phyloP scores from a whole-genome alignment of 2,113 vertebrate species.

The Callaeas wilsoni region DNA sequence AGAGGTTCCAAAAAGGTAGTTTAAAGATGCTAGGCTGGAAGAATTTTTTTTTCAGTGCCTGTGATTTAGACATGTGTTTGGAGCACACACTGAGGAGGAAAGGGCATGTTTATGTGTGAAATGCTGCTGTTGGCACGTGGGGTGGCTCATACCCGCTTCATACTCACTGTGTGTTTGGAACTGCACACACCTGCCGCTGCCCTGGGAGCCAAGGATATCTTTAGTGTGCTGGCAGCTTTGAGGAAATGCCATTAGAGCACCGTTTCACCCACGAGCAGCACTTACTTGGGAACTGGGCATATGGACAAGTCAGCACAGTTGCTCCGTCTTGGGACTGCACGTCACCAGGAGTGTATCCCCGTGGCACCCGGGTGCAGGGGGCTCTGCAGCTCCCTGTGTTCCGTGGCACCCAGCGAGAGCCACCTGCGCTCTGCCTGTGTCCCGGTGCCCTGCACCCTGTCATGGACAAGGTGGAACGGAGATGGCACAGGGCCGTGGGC shows the following conservation, averaged over 20 bases:
- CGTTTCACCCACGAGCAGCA: not conserved
- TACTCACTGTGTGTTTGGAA: not conserved
- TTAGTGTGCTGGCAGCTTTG: not conserved
- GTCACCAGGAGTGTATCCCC: not conserved
- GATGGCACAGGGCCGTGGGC: not conserved
- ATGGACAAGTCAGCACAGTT: not conserved
- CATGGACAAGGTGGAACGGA: rapidly evolving
- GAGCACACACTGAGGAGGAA: not conserved
- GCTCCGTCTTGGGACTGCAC: not conserved
- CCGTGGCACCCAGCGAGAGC: not conserved
- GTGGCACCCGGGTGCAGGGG: not conserved
- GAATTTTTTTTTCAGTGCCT: not conserved
- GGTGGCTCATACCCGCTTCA: rapidly evolving
- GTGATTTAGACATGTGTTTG: not conserved
- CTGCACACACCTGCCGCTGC: not conserved
- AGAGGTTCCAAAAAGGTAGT: not conserved
- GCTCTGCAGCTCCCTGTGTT: not conserved
- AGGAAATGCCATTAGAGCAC: slow-evolving; percentile 22
- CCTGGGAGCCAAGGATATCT: not conserved
- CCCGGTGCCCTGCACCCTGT: too few relatives aligned
- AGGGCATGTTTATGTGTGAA: not conserved
- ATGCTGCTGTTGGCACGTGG: not conserved
- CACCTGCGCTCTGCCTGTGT: not conserved
- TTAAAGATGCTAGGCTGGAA: not conserved
- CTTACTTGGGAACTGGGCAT: slow-evolving; percentile 25